A percentile compares a stretch with the other conserved stretches of the same genome.
Conservation (phyloP, 2,797 vertebrate species). For the Halcyon badia region DNA sequence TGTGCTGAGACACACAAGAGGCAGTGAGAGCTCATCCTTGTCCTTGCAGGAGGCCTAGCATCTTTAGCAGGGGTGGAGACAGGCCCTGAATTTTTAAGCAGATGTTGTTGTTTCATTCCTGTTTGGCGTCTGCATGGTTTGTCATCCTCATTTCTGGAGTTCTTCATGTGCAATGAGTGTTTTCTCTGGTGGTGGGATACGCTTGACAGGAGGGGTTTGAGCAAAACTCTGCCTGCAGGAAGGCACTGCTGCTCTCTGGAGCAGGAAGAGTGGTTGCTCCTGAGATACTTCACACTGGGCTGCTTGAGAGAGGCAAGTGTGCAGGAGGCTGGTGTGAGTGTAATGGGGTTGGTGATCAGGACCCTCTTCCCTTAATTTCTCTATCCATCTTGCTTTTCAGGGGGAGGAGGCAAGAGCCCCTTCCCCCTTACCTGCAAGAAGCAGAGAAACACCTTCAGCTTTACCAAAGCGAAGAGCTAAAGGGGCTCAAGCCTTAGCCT, state of each 20-base stretch:
- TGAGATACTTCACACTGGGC: neutral
- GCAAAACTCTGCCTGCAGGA: neutral
- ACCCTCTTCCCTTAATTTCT: neutral
- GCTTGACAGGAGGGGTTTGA: neutral
- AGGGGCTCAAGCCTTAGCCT: neutral
- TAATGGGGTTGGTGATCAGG: neutral
- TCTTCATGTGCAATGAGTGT: neutral
- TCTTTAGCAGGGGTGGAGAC: neutral
- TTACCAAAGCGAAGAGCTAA: neutral
- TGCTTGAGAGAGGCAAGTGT: neutral
- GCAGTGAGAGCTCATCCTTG: neutral
- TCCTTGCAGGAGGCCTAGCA: neutral
- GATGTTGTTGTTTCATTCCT: neutral
- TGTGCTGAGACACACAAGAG: neutral
- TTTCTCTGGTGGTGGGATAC: neutral
- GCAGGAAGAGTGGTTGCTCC: neutral
- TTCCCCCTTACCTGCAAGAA: neutral
- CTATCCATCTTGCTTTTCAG: neutral
- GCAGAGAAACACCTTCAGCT: neutral
- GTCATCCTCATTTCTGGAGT: neutral
- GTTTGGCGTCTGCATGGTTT: fast-evolving
- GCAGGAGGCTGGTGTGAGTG: too few species aligned
- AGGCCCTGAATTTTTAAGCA: neutral
- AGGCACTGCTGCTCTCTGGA: neutral
- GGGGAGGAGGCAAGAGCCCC: neutral